These are phyloP conservation scores for Gymnobelideus leadbeateri DNA, from an alignment of 2,113 vertebrate genomes.

Conservation along the genomic window DNA sequence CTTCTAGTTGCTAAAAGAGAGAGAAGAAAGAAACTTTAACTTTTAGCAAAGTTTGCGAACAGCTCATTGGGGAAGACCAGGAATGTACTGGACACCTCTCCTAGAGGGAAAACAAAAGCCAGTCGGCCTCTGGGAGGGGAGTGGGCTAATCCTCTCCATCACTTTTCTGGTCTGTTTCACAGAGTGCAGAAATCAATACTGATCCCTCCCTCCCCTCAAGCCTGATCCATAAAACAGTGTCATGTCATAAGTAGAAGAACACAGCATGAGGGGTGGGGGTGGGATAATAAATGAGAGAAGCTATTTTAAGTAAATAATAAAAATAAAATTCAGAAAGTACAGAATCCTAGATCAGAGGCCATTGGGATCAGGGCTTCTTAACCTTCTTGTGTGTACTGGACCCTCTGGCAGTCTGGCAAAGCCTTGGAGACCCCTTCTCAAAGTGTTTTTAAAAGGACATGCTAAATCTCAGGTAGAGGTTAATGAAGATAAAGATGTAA, in stretches of 20 bases:
- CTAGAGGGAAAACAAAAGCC: fast-evolving
- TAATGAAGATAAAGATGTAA: not conserved
- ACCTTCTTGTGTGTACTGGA: too few species aligned
- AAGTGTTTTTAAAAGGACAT: not conserved
- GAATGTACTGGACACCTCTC: fast-evolving
- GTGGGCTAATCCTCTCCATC: too few species aligned
- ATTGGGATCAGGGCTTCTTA: not conserved
- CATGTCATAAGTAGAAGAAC: not conserved
- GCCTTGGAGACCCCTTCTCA: not conserved
- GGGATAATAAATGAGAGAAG: not conserved
- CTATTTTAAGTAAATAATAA: too few species aligned
- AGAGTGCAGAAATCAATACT: not conserved
- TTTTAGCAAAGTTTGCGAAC: conserved; percentile 13
- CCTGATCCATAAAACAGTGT: not conserved
- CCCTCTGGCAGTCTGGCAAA: not conserved
- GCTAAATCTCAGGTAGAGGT: not conserved
- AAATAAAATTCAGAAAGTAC: not conserved
- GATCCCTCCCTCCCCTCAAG: too few species aligned
- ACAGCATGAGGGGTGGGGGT: not conserved
- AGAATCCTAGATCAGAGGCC: not conserved
- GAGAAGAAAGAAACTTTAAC: conserved; percentile 70
- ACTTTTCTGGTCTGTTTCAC: not conserved
- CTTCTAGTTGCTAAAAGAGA: conserved; percentile 93
- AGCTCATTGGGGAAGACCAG: conserved; percentile 17
- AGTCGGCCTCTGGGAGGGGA: fast-evolving